These are phyloP conservation scores for Mantis religiosa DNA, from an alignment of 2,888 invertebrate genomes.

Conservation along the genomic window DNA sequence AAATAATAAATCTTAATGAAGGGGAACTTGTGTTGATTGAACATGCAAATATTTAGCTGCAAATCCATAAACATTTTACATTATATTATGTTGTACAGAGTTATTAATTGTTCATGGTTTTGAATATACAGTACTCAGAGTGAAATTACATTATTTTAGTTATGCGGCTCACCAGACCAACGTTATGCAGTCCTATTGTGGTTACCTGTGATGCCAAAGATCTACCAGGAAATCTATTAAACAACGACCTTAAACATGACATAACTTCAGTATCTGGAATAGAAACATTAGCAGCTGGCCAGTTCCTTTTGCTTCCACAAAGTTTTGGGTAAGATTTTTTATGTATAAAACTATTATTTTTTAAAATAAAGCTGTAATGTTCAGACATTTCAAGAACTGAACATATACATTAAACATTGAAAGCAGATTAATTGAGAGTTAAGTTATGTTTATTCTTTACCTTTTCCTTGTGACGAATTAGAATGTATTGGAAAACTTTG, in stretches of 20 bases:
- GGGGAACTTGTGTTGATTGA: too few relatives aligned
- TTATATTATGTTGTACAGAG: too few relatives aligned
- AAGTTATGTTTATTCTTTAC: too few relatives aligned
- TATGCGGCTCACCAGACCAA: conserved; percentile 91
- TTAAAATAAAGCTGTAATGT: too few relatives aligned
- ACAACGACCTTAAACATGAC: conserved; percentile 74
- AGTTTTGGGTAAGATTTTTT: conserved; percentile 72
- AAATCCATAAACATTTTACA: background rate
- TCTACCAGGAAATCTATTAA: conserved; percentile 75
- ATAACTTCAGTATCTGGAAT: conserved; percentile 77
- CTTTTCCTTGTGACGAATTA: too few relatives aligned
- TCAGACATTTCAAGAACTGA: too few relatives aligned
- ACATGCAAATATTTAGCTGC: too few relatives aligned
- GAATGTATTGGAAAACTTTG: too few relatives aligned
- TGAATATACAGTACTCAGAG: background rate
- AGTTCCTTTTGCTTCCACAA: conserved; percentile 89
- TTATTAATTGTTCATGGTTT: background rate
- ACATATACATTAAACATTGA: too few relatives aligned
- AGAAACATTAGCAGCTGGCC: conserved; percentile 80
- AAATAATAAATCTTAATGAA: too few relatives aligned
- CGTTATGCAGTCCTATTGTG: conserved; percentile 74
- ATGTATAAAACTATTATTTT: too few relatives aligned
- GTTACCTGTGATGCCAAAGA: conserved; percentile 82
- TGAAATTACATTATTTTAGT: conserved; percentile 51
- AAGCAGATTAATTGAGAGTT: too few relatives aligned